Base-by-base conservation (phyloP, 2,113 vertebrate species). In the Eolophus roseicapilla region DNA sequence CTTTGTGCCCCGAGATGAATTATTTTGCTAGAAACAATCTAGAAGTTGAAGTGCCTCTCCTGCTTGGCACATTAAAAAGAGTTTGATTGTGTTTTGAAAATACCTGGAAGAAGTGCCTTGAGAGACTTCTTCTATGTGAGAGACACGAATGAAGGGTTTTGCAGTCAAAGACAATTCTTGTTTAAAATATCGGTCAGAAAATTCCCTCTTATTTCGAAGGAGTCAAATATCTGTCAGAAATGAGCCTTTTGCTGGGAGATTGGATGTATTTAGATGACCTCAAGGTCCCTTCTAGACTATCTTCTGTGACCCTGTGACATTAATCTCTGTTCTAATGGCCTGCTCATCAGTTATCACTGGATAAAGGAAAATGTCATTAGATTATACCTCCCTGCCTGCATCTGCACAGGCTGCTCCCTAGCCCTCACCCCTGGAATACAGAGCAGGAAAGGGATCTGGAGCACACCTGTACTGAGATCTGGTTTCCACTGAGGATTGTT, bases 221-320 rank as follows among this genome's bases (percentile, higher is more conserved):
- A 50, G 65, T 85, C 85, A 78, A 70, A 67, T 87, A 77, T 15
- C 73, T 95, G 78, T 77, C 94, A 87, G 55, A 77, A 88, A 76
- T 35, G 39, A 85, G n/a, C 28, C 16, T 78, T 82, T 71, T 92
- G 62, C 87, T 47, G 65, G 52, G 46, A 1, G 1, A 46, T 31
- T 87, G 82, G 74, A 82, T 85, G 62, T 74, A 52, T 92, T 94
- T 78, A 53, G 77, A 31, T 93, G 90, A 95, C 88, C 92, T 87
- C 13, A 2, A 35, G 73, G 84, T 87, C 60, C 20, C 24, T 86
- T 68, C 60, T 74, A 81, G 53, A 77, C 64, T 64, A 20, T 88
- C 80, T 88, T 63, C 50, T 69, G 41, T 78, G 90, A 91, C 92
- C 77, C 53, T 33, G 1, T 55, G 53, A 23, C 49, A 86, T 93